A percentile compares a stretch with the other conserved stretches of the same genome.
These are phyloP conservation scores for Theocolax elegans DNA, from an alignment of 1,140 invertebrate genomes.

Conservation along the genomic window DNA sequence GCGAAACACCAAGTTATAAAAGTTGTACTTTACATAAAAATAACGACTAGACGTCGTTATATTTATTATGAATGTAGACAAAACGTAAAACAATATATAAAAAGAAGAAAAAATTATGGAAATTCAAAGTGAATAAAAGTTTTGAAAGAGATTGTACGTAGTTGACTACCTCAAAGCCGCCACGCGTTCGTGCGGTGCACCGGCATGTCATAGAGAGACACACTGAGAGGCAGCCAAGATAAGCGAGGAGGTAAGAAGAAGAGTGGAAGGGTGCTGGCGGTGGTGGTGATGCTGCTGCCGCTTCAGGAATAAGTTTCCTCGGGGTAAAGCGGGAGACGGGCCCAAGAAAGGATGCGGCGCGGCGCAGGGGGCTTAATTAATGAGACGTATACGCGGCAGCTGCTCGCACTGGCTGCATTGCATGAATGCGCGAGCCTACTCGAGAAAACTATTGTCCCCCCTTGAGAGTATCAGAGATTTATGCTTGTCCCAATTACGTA, in stretches of 20 bases:
- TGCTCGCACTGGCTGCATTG: constrained; percentile 47
- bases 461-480: constrained; percentile 41
- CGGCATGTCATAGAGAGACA: constrained; percentile 7
- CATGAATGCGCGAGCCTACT: constrained; percentile 33
- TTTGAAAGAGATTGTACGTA: too few species aligned
- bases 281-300: too few species aligned
- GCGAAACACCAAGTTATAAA: too few species aligned
- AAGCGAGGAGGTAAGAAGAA: background rate
- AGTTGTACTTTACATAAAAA: too few species aligned
- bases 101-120: too few species aligned
- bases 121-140: too few species aligned
- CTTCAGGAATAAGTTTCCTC: background rate
- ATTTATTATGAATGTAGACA: too few species aligned
- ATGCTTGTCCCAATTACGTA: constrained; percentile 43
- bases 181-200: background rate
- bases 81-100: too few species aligned
- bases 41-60: too few species aligned
- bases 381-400: constrained; percentile 51
- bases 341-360: constrained; percentile 1
- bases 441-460: constrained; percentile 48
- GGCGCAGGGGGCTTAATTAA: constrained; percentile 50
- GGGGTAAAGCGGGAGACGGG: background rate
- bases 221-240: background rate
- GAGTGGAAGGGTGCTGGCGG: constrained; percentile 10
- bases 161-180: too few species aligned